Evolutionary conservation across 1,140 invertebrate species (phyloP).

Genomic region (Drosophila fuyamai): DNA sequence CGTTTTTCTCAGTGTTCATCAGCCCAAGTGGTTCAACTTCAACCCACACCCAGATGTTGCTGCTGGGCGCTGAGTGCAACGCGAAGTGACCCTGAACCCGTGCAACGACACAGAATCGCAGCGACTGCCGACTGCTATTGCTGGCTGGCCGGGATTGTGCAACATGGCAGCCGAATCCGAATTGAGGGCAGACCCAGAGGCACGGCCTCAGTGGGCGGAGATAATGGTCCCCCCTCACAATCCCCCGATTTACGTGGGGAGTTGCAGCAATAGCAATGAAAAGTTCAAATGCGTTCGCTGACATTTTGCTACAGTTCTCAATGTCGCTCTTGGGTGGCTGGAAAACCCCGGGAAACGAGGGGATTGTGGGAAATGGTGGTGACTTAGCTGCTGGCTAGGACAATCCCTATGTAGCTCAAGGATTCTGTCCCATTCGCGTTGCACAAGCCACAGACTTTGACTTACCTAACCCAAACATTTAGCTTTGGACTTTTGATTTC

Average conservation of each 20-base stretch:
- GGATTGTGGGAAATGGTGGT: background rate
- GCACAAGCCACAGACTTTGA: constrained; percentile 27
- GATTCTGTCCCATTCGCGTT: constrained; percentile 28
- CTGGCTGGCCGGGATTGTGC: constrained; percentile 51
- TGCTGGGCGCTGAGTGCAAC: constrained; percentile 51
- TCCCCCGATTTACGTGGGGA: constrained; percentile 35
- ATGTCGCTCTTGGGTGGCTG: constrained; percentile 34
- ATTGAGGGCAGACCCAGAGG: constrained; percentile 35
- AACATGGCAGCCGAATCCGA: constrained; percentile 41
- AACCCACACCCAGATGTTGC: constrained; percentile 44
- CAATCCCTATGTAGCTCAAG: constrained; percentile 62
- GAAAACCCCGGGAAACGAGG: background rate
- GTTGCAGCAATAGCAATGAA: constrained; percentile 50
- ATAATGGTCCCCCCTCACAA: constrained; percentile 1
- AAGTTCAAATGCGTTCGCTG: constrained; percentile 78
- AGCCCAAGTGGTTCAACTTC: constrained; percentile 41
- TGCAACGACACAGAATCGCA: constrained; percentile 65
- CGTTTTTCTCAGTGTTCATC: constrained; percentile 1
- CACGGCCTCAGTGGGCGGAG: constrained; percentile 38
- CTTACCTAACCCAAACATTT: constrained; percentile 36
- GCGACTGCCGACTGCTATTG: constrained; percentile 10
- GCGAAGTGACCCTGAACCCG: constrained; percentile 72
- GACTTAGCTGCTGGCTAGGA: constrained; percentile 22
- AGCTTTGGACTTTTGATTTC: constrained; percentile 5
- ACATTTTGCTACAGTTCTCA: constrained; percentile 63